Evolutionary conservation across 2,113 vertebrate species (phyloP).

Genomic region (Chrysochloris asiatica): DNA sequence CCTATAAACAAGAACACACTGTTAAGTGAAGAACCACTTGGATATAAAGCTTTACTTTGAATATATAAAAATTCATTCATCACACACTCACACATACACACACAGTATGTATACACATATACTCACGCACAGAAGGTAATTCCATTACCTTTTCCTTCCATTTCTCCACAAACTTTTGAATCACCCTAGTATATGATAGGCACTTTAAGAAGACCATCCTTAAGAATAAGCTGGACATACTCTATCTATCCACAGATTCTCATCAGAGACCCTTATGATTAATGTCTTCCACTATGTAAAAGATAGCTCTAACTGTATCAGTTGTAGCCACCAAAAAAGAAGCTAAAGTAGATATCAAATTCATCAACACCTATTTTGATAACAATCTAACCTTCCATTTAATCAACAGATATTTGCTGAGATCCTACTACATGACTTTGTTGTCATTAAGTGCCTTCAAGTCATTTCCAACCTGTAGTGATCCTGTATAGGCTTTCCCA

Average conservation of each 20-base stretch:
- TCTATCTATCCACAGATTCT: not conserved
- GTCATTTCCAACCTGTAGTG: no score
- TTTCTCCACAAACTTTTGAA: not conserved
- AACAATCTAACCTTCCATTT: not conserved
- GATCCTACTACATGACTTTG: no score
- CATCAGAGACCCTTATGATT: not conserved
- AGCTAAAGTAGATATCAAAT: not conserved
- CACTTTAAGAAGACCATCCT: not conserved
- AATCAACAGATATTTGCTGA: not conserved
- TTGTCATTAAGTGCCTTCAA: no score
- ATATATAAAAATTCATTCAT: not conserved
- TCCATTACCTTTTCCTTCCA: no score
- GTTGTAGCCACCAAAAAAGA: not conserved
- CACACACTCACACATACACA: no score
- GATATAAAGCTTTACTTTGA: not conserved
- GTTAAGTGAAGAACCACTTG: slow-evolving; percentile 28
- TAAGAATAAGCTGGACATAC: not conserved
- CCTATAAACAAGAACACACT: slow-evolving; percentile 81
- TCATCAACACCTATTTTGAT: not conserved
- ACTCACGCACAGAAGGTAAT: no score
- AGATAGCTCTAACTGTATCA: not conserved
- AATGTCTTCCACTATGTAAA: not conserved
- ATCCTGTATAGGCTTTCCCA: no score
- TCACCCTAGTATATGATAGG: not conserved
- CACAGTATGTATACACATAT: not conserved